Evolutionary conservation across 2,888 invertebrate genomes (phyloP).

Genomic region (Philereme vetulata): DNA sequence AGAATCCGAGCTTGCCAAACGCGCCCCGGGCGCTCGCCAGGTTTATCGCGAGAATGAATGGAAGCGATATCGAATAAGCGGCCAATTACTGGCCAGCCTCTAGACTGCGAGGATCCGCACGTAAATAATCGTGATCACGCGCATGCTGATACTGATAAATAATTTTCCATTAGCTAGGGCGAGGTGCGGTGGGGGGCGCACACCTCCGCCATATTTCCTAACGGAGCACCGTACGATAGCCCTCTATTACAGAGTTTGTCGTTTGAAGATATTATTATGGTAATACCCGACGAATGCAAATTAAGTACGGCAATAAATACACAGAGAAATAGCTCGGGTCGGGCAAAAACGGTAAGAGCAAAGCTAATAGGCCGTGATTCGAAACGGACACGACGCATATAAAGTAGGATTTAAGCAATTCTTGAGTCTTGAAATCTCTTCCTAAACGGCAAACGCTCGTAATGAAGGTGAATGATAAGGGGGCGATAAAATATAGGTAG

Average conservation of each 20-base stretch:
- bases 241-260: slow-evolving; percentile 70
- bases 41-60: slow-evolving; percentile 78
- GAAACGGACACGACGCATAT: slow-evolving; percentile 52
- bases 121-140: slow-evolving; percentile 77
- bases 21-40: slow-evolving; percentile 54
- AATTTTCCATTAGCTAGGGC: slow-evolving; percentile 72
- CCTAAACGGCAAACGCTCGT: slow-evolving; percentile 37
- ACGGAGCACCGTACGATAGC: slow-evolving; percentile 58
- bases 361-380: slow-evolving; percentile 55
- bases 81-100: slow-evolving; percentile 71
- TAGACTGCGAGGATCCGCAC: slow-evolving; percentile 66
- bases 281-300: slow-evolving; percentile 72
- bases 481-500: slow-evolving; percentile 36
- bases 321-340: slow-evolving; percentile 58
- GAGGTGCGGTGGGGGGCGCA: slow-evolving; percentile 46
- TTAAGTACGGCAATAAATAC: slow-evolving; percentile 71
- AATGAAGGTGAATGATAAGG: slow-evolving; percentile 37
- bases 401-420: slow-evolving; percentile 50
- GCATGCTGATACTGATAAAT: slow-evolving; percentile 74
- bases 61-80: slow-evolving; percentile 76
- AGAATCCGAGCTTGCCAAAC: slow-evolving; percentile 52
- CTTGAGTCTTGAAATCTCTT: slow-evolving; percentile 45
- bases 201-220: slow-evolving; percentile 65
- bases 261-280: slow-evolving; percentile 73
- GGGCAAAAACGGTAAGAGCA: slow-evolving; percentile 57